These are phyloP conservation scores for Trichosurus vulpecula DNA, from an alignment of 2,797 vertebrate genomes.

Conservation along the genomic window DNA sequence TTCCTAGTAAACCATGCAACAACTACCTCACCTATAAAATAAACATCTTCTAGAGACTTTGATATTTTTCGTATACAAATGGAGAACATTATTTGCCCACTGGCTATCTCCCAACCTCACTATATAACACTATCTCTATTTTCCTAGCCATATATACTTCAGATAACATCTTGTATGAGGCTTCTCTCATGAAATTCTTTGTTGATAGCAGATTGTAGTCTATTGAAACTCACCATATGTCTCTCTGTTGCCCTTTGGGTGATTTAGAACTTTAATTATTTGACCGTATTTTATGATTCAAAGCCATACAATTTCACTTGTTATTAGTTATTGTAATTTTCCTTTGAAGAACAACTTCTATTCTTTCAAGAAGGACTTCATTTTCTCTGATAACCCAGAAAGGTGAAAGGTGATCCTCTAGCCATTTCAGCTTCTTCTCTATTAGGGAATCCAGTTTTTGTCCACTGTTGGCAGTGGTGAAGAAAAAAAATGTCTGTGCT, in stretches of 20 bases:
- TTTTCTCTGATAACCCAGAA: background rate
- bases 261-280: background rate
- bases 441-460: background rate
- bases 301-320: background rate
- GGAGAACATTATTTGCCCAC: background rate
- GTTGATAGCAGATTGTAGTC: background rate
- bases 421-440: background rate
- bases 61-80: background rate
- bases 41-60: background rate
- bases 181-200: background rate
- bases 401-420: background rate
- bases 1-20: background rate
- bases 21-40: too few species aligned
- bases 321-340: too few species aligned
- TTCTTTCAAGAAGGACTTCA: background rate
- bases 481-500: background rate
- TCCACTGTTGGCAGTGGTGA: background rate
- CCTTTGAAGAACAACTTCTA: background rate
- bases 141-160: background rate
- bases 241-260: background rate
- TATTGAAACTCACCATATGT: background rate
- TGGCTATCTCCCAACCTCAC: background rate
- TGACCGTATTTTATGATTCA: background rate
- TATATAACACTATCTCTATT: background rate
- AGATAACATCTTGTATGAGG: too few species aligned